Evolutionary conservation across 23 tunicate genomes (phyloP).

Genomic region (Botrylloides violaceus): DNA sequence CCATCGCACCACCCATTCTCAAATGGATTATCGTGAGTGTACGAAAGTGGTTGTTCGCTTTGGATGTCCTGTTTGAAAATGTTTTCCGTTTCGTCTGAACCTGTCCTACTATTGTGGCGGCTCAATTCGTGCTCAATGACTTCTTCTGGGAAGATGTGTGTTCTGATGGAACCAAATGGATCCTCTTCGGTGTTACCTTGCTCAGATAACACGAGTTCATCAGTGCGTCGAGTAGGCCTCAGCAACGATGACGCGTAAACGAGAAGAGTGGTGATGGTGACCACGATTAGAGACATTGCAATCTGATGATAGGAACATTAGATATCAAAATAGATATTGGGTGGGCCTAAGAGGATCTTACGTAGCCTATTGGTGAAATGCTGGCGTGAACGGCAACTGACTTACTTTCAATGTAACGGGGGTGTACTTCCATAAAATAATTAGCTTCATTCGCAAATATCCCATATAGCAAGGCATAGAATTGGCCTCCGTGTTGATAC

Average conservation of each 20-base stretch:
- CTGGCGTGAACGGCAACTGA: neutral
- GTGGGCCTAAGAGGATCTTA: no score
- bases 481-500: constrained; percentile 32
- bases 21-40: neutral
- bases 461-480: constrained; percentile 73
- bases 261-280: constrained; percentile 8
- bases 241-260: constrained; percentile 11
- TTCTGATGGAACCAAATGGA: neutral
- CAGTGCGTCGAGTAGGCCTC: constrained; percentile 13
- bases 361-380: neutral
- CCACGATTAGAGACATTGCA: neutral
- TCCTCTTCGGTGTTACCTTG: constrained; percentile 1
- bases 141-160: constrained; percentile 10
- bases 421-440: constrained; percentile 45
- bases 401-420: constrained; percentile 35
- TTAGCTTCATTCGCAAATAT: constrained; percentile 26
- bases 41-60: no score
- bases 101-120: neutral
- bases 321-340: no score
- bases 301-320: constrained; percentile 1
- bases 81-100: no score
- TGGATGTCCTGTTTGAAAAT: no score
- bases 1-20: neutral
- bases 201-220: constrained; percentile 13
- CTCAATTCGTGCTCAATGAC: constrained; percentile 11